Evolutionary conservation across 1,140 invertebrate species (phyloP).

Genomic region (Pomacea maculata): DNA sequence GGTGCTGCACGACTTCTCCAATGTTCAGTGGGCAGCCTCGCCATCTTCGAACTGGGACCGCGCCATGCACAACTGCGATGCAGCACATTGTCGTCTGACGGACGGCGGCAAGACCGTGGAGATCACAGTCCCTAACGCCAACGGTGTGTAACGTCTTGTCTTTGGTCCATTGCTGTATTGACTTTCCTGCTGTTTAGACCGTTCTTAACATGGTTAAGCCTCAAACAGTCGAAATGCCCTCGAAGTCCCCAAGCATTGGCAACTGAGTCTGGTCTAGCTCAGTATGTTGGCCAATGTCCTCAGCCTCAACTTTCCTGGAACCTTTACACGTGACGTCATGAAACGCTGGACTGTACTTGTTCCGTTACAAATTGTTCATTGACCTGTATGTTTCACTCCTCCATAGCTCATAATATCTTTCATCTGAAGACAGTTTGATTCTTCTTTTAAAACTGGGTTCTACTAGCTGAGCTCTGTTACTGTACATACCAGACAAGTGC

Average conservation of each 20-base stretch:
- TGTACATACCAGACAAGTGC: too few species aligned
- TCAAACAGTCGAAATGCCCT: too few species aligned
- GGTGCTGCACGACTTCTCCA: constrained; percentile 36
- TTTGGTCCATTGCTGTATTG: too few species aligned
- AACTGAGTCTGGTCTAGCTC: too few species aligned
- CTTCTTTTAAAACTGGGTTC: neutral
- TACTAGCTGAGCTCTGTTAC: neutral
- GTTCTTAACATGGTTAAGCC: too few species aligned
- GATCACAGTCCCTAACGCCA: constrained; percentile 39
- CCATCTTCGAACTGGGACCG: constrained; percentile 31
- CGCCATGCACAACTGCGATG: constrained; percentile 44
- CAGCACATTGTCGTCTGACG: constrained; percentile 31
- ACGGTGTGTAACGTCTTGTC: constrained; percentile 24
- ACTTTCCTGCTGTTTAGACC: too few species aligned
- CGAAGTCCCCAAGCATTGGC: too few species aligned
- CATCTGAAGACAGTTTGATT: neutral
- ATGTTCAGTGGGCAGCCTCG: constrained; percentile 47
- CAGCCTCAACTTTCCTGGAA: too few species aligned
- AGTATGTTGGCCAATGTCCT: too few species aligned
- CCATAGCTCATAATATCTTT: neutral
- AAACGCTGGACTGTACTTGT: neutral
- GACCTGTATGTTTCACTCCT: neutral
- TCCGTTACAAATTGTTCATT: neutral
- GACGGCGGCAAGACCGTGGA: constrained; percentile 38
- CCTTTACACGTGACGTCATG: too few species aligned